A percentile compares a stretch with the other conserved stretches of the same genome.
Evolutionary conservation across 2,888 invertebrate species (phyloP).

Genomic region (Volucella zonaria): DNA sequence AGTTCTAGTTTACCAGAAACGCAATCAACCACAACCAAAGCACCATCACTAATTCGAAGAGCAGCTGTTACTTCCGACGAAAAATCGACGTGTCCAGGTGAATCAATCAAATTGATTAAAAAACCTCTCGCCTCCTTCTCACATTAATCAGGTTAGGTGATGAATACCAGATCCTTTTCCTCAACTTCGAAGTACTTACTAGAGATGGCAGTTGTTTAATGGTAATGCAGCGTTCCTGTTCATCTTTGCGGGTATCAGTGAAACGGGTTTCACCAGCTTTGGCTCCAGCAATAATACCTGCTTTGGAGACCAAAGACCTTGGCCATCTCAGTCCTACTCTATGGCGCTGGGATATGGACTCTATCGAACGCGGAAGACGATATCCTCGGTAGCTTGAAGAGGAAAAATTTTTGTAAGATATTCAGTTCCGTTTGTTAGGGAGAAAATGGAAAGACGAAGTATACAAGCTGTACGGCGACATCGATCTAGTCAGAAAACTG

Average conservation of each 20-base stretch:
- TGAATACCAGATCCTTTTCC: constrained; percentile 96
- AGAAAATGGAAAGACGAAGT: too few relatives aligned
- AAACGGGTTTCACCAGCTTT: constrained; percentile 99
- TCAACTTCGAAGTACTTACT: constrained; percentile 99
- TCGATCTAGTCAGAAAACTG: too few relatives aligned
- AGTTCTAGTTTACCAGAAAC: constrained; percentile 99
- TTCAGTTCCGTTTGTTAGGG: too few relatives aligned
- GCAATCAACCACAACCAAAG: constrained; percentile 99
- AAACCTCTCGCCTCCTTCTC: constrained; percentile 96
- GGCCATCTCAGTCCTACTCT: too few relatives aligned
- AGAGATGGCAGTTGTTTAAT: constrained; percentile 99
- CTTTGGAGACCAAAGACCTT: constrained; percentile 90
- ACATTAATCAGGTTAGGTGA: constrained; percentile 94
- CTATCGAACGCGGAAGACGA: too few relatives aligned
- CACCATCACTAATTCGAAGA: constrained; percentile 99
- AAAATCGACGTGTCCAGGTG: constrained; percentile 99
- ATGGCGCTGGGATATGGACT: too few relatives aligned
- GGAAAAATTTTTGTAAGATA: too few relatives aligned
- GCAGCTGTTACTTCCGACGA: constrained; percentile 99
- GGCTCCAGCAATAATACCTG: constrained; percentile 99
- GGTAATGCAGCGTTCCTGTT: constrained; percentile 99
- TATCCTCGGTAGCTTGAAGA: too few relatives aligned
- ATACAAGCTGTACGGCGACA: too few relatives aligned
- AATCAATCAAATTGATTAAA: constrained; percentile 99
- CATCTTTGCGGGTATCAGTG: constrained; percentile 99